Evolutionary conservation across 2,113 vertebrate species (phyloP).

Genomic region (Nothobranchius kuhntae): DNA sequence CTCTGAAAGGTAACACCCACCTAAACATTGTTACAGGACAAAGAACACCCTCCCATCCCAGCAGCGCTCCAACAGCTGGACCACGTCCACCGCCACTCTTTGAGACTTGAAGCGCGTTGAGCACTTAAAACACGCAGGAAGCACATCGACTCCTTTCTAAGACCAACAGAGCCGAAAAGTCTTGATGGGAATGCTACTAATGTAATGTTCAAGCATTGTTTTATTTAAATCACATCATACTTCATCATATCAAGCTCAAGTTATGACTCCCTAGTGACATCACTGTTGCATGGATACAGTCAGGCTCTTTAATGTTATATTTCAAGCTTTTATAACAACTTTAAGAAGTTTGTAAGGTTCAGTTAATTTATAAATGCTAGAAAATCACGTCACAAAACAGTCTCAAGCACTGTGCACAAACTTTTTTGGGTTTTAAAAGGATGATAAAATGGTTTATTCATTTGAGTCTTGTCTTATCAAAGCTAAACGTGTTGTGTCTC

Average conservation of each 20-base stretch:
- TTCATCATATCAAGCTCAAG: background rate
- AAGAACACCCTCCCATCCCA: background rate
- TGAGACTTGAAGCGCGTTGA: background rate
- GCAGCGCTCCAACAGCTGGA: no score
- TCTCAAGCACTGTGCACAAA: no score
- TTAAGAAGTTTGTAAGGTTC: background rate
- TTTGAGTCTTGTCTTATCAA: background rate
- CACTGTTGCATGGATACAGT: background rate
- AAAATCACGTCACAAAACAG: background rate
- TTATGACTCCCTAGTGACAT: background rate
- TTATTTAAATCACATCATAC: background rate
- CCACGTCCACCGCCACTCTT: no score
- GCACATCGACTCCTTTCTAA: background rate
- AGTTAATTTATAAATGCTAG: background rate
- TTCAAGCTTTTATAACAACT: background rate
- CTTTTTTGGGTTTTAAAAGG: background rate
- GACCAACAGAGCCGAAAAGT: background rate
- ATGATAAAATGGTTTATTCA: background rate
- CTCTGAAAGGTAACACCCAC: background rate
- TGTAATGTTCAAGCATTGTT: background rate
- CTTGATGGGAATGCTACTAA: no score
- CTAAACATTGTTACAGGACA: background rate
- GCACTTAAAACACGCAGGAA: background rate
- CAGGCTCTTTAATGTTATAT: no score
- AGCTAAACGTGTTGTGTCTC: slow-evolving; percentile 8